Base-by-base conservation (phyloP, 2,113 vertebrate genomes). In the Notarius lentiginosus region DNA sequence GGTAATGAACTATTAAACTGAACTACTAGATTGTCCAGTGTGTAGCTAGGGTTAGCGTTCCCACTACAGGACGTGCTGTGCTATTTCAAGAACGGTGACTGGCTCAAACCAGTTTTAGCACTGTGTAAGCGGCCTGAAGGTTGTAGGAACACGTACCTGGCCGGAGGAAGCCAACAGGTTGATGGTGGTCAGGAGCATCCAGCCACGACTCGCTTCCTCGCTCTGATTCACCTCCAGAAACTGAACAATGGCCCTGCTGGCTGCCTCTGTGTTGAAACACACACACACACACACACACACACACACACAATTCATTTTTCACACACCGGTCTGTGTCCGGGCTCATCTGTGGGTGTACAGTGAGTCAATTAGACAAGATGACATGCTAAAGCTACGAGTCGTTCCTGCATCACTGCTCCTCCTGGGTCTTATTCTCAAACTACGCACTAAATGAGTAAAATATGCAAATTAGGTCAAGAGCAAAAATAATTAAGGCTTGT, bases 221-320 rank as follows among this genome's bases (percentile, higher is more conserved):
- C 97, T 99, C 95, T 99, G 98, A 94, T 99, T 99, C 92, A 99
- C 96, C 95, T 99, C 98, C 92, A 99, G 94, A 90, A 99, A 99
- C 84, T 99, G 98, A 90, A 99, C 98, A 72, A 99, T 99, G 91
- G 98, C 98, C 91, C 98, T 96, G 92, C 98, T 99, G 86, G 98
- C 98, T 77, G 98, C 98, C 93, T 99, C 98, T 99, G 93, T 4
- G 86, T 75, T 58, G 79, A 84, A 49, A 58, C 49, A 75, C 2
- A 75, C 51, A 87, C 68, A 70, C 27, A 22, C 68, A 90, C 61
- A 89, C 56, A 82, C 49, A 75, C 2, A 75, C 51, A 87, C 68
- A 70, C 27, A 22, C 68, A 90, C 61, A 89, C 56, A 82, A 88
- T 87, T 68, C 58, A 87, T 89, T 89, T 41, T 87, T 89, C 73